Conservation (phyloP, 2,888 invertebrate species). For the Caenorhabditis japonica region DNA sequence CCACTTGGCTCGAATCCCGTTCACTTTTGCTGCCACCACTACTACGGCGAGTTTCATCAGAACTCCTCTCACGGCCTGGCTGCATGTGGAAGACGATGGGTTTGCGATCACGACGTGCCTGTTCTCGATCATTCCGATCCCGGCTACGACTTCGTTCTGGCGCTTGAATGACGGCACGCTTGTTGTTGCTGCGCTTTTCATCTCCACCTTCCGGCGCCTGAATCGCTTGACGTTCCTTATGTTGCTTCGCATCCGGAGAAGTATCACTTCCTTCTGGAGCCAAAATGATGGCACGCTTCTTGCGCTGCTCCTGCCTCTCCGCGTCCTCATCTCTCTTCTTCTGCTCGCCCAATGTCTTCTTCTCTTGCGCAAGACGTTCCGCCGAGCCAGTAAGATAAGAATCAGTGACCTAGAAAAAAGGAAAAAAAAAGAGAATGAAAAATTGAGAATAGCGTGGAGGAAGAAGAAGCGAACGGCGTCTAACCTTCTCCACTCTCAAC, state of each 20-base stretch:
- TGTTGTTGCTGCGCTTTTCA: slow-evolving; percentile 1
- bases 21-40: neutral
- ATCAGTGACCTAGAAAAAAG: slow-evolving; percentile 13
- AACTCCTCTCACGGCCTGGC: slow-evolving; percentile 1
- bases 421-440: neutral
- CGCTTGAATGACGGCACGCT: slow-evolving; percentile 13
- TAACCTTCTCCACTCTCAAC: slow-evolving; percentile 92
- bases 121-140: neutral
- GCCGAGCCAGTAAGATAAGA: slow-evolving; percentile 28
- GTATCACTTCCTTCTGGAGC: too few relatives aligned
- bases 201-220: slow-evolving; percentile 4
- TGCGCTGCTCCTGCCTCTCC: slow-evolving; percentile 12
- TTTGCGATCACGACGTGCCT: slow-evolving; percentile 15
- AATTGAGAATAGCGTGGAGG: neutral
- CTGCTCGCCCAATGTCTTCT: slow-evolving; percentile 76
- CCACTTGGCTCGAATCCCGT: neutral
- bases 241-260: slow-evolving; percentile 1
- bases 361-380: slow-evolving; percentile 42
- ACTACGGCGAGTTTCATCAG: neutral
- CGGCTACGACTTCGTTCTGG: slow-evolving; percentile 1
- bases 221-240: slow-evolving; percentile 8
- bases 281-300: slow-evolving; percentile 15
- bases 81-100: slow-evolving; percentile 24
- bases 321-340: slow-evolving; percentile 77
- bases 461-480: too few relatives aligned